phyloP scores from a whole-genome alignment of 1,140 invertebrate genomes.

The Anastrepha obliqua region DNA sequence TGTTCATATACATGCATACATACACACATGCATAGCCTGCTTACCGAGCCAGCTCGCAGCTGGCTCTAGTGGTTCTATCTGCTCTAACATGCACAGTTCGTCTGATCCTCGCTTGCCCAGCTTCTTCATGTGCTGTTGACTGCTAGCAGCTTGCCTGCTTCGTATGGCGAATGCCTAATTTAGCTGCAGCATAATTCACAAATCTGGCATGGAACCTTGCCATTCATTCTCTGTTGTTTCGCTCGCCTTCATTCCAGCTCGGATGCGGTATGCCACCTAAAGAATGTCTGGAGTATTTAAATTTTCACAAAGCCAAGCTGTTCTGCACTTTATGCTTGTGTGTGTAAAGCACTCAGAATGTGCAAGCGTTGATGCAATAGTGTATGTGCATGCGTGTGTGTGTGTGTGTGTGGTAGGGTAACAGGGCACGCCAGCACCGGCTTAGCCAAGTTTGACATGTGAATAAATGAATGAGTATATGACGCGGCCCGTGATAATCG shows the following conservation, averaged over 20 bases:
- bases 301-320: slow-evolving; percentile 27
- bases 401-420: neutral
- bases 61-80: no score
- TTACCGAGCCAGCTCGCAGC: neutral
- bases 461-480: slow-evolving; percentile 49
- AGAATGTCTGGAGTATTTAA: slow-evolving; percentile 35
- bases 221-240: neutral
- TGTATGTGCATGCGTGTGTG: neutral
- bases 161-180: neutral
- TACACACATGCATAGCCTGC: neutral
- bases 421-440: neutral
- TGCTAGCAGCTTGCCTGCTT: neutral
- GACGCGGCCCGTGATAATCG: slow-evolving; percentile 37
- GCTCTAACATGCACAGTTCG: no score
- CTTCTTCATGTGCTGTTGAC: no score
- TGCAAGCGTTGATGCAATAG: neutral
- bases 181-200: slow-evolving; percentile 44
- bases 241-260: neutral
- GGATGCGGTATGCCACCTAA: neutral
- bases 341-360: neutral
- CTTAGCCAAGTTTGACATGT: slow-evolving; percentile 46
- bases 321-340: neutral
- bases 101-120: no score
- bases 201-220: slow-evolving; percentile 7
- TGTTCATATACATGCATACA: neutral